Evolutionary conservation across 1,140 invertebrate genomes (phyloP).

Genomic region (Bradynema listronoti): DNA sequence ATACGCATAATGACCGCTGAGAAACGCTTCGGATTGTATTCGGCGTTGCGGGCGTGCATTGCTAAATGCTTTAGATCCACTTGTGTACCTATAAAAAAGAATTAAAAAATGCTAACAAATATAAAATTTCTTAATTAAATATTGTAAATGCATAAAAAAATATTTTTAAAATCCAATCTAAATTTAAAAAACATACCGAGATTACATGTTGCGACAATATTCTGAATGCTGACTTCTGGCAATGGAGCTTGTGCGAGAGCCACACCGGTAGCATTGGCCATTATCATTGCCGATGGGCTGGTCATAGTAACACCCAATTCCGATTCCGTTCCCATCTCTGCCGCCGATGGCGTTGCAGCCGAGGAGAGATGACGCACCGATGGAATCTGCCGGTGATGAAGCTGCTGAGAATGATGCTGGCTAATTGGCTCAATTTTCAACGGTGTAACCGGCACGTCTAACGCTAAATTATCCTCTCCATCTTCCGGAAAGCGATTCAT

Average conservation of each 20-base stretch:
- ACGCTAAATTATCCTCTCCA: no score
- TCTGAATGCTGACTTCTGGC: slow-evolving; percentile 50
- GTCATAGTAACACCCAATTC: no score
- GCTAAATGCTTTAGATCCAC: slow-evolving; percentile 94
- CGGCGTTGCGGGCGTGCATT: slow-evolving; percentile 94
- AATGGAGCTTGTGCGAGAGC: slow-evolving; percentile 28
- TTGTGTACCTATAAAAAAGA: slow-evolving; percentile 62
- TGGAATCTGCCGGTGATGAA: slow-evolving; percentile 1
- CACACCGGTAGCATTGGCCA: slow-evolving; percentile 25
- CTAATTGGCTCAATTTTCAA: slow-evolving; percentile 9
- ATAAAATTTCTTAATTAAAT: no score
- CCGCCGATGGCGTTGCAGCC: no score
- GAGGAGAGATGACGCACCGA: slow-evolving; percentile 19
- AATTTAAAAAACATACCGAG: slow-evolving; percentile 43
- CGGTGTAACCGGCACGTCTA: slow-evolving; percentile 44
- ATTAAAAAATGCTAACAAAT: slow-evolving; percentile 3
- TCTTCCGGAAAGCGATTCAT: no score
- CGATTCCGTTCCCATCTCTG: no score
- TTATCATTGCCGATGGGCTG: no score
- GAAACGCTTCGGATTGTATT: slow-evolving; percentile 68
- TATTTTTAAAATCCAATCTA: no score
- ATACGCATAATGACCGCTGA: slow-evolving; percentile 99
- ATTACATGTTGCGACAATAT: slow-evolving; percentile 57
- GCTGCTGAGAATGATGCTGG: background rate
- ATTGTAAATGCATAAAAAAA: slow-evolving; percentile 12